phyloP scores from a whole-genome alignment of 2,113 vertebrate species.

The Grammomys dolichurus region DNA sequence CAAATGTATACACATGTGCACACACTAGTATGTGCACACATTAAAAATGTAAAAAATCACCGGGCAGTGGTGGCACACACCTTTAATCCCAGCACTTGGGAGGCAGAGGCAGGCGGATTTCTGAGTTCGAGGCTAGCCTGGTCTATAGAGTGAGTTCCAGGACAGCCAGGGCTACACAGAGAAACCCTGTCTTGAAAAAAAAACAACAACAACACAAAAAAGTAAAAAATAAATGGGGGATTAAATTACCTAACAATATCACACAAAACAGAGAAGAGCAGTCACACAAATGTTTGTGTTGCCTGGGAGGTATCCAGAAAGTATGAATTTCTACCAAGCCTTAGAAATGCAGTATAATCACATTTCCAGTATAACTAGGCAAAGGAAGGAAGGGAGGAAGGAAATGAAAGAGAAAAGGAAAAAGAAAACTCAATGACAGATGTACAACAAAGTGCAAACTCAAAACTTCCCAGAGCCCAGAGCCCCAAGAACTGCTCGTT shows the following conservation, averaged over 20 bases:
- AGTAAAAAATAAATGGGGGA: background rate
- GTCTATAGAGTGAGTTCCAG: no score
- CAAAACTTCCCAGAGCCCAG: background rate
- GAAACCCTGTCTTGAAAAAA: background rate
- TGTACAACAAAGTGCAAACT: background rate
- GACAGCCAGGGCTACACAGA: no score
- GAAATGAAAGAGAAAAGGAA: no score
- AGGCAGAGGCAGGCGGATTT: no score
- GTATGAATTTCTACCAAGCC: background rate
- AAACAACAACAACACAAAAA: no score
- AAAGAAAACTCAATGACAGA: background rate
- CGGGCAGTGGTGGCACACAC: no score
- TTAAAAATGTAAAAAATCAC: background rate
- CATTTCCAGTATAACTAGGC: background rate
- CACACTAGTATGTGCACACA: background rate
- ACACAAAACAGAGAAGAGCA: background rate
- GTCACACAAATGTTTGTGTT: background rate
- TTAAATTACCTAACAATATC: background rate
- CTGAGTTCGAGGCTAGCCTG: no score
- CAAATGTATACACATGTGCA: background rate
- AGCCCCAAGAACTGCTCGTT: background rate
- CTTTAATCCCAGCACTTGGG: no score
- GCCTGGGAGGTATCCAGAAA: background rate
- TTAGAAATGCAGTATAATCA: background rate
- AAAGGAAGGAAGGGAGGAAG: no score